Percentiles rank a stretch among this genome's conserved stretches.
phyloP scores from a whole-genome alignment of 2,888 invertebrate genomes.

The Oxytorus armatus region DNA sequence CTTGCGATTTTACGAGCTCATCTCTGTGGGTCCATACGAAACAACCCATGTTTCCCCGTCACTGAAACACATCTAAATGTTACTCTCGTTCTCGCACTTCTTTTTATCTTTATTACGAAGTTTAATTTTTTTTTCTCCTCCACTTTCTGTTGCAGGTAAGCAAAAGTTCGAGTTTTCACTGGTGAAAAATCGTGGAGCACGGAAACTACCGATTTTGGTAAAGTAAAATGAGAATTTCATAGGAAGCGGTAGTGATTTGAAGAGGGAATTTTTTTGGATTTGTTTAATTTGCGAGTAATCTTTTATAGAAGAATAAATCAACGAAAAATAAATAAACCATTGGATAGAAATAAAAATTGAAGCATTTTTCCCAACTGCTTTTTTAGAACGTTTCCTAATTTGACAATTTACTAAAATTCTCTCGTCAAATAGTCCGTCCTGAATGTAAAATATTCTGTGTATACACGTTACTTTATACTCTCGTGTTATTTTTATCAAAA shows the following conservation, averaged over 20 bases:
- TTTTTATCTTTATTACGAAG: conserved; percentile 41
- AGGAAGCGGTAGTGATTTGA: too few relatives aligned
- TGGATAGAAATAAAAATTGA: too few relatives aligned
- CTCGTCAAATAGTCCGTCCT: too few relatives aligned
- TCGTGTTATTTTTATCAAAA: neutral
- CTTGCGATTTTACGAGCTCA: conserved; percentile 42
- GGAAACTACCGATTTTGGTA: conserved; percentile 17
- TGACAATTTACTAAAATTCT: too few relatives aligned
- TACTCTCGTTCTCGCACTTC: conserved; percentile 25
- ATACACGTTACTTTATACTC: too few relatives aligned
- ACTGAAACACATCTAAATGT: conserved; percentile 13
- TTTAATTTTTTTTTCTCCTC: conserved; percentile 50
- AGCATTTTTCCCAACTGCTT: too few relatives aligned
- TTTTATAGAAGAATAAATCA: neutral
- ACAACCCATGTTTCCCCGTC: neutral
- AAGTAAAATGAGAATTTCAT: conserved; percentile 24
- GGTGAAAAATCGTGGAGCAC: neutral
- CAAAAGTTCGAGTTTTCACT: conserved; percentile 12
- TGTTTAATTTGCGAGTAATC: neutral
- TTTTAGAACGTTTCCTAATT: too few relatives aligned
- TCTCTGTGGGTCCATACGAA: conserved; percentile 16
- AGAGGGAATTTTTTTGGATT: conserved; percentile 7
- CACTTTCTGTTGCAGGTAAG: conserved; percentile 68
- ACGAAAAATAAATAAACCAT: neutral
- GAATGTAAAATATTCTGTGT: too few relatives aligned